Evolutionary conservation across 2,888 invertebrate species (phyloP), one percentile per base, ranked within the genome.

Genomic region (Thalpophila matura): DNA sequence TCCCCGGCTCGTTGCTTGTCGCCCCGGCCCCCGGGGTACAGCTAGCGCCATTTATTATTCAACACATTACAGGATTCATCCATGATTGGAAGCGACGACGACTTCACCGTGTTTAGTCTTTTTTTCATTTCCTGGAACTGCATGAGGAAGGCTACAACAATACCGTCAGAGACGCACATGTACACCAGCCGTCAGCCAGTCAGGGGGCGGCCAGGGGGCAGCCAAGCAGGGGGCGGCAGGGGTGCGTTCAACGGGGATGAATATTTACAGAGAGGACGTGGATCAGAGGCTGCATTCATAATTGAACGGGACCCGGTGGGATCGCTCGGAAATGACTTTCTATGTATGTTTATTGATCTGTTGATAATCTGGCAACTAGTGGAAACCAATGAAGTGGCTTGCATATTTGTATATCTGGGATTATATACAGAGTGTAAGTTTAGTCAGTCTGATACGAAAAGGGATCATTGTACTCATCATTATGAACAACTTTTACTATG

Each of bases 11-110:
- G 16, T 29, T n/a, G 33, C n/a, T 12, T 31, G 31, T 31, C 22
- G 26, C 38, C 40, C 38, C 16, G 3, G 3, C 26, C 31, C 24
- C 38, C 22, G 42, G 29, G 42, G 42, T 1, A 24, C 24, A 42
- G 43, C 42, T 24, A 67, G 45, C 51, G 37, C 57, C 56, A 47
- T 63, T 67, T 37, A 77, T 77, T 76, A 72, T 74, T 74, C 74
- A 65, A 67, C 37, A 51, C 65, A 75, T 66, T 57, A 68, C 33
- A 65, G 24, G 59, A 67, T 67, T 62, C 26, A 57, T 53, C 16
- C 58, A 37, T 61, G 59, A 65, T 61, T 72, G 46, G 55, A 40
- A 51, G 31, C 22, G 37, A 42, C 33, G 31, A 18, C 24, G 16
- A 20, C n/a, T n/a, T n/a, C n/a, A n/a, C n/a, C 24, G 26, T 12